Percentiles rank a stretch among this genome's conserved stretches.
Evolutionary conservation across 2,888 invertebrate species (phyloP).

Genomic region (Tipula helvola): DNA sequence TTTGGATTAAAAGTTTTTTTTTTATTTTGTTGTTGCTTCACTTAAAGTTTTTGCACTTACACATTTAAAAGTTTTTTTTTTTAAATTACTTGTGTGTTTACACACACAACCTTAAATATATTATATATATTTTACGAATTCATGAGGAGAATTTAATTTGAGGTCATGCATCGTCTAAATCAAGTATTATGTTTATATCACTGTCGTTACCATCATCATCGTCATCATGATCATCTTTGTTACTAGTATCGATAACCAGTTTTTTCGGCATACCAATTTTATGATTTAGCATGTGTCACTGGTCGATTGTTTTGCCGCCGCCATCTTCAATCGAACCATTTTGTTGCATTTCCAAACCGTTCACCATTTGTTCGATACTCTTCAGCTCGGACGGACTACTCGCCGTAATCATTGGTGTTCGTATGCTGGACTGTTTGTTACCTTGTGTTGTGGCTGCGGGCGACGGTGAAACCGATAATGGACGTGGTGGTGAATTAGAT

Average conservation of each 20-base stretch:
- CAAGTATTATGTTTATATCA: conserved; percentile 10
- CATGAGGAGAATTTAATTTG: background rate
- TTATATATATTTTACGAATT: background rate
- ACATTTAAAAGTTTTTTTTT: background rate
- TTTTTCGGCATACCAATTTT: background rate
- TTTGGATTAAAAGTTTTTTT: background rate
- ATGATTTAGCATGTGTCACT: conserved; percentile 5
- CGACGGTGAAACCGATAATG: conserved; percentile 32
- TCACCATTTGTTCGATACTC: conserved; percentile 96
- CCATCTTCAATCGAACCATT: conserved; percentile 25
- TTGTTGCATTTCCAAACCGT: conserved; percentile 80
- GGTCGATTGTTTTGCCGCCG: background rate
- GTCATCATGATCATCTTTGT: conserved; percentile 19
- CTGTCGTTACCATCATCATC: conserved; percentile 23
- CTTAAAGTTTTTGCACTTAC: background rate
- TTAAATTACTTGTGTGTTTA: background rate
- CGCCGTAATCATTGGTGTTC: conserved; percentile 30
- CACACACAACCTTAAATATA: background rate
- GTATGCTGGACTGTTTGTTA: conserved; percentile 44
- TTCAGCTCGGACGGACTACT: conserved; percentile 61
- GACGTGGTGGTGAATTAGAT: conserved; percentile 35
- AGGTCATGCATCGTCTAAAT: conserved; percentile 12
- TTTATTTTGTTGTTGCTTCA: background rate
- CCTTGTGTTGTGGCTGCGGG: conserved; percentile 22
- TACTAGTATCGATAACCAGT: conserved; percentile 13